These are phyloP conservation scores for Isotomurus palustris DNA, from an alignment of 2,888 invertebrate genomes.

Conservation along the genomic window DNA sequence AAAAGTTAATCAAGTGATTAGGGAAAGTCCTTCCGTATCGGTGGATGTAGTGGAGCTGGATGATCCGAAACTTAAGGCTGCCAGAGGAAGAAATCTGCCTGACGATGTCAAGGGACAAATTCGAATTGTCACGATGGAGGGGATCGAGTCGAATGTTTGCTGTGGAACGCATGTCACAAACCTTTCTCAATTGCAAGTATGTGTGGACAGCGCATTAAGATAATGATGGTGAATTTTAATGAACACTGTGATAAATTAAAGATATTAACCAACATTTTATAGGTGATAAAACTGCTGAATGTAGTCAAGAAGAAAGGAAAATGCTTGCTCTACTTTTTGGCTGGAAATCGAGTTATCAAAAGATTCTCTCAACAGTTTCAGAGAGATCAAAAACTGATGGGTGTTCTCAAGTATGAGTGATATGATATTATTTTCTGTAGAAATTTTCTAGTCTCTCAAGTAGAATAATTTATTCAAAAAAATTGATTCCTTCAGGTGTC, in stretches of 20 bases:
- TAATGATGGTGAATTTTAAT: no score
- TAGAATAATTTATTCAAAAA: no score
- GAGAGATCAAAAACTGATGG: conserved; percentile 65
- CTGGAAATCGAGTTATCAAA: conserved; percentile 64
- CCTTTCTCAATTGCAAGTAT: conserved; percentile 58
- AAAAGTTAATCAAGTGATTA: conserved; percentile 64
- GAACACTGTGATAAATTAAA: no score
- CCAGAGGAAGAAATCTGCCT: conserved; percentile 63
- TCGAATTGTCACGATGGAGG: conserved; percentile 69
- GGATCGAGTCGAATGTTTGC: conserved; percentile 75
- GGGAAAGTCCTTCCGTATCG: conserved; percentile 59
- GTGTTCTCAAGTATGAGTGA: conserved; percentile 63
- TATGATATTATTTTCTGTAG: no score
- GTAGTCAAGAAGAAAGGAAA: conserved; percentile 67
- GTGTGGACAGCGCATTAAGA: no score
- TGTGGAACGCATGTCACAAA: conserved; percentile 82
- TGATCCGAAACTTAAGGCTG: conserved; percentile 58
- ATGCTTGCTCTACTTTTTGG: conserved; percentile 59
- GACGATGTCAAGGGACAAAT: conserved; percentile 72
- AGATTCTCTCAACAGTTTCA: conserved; percentile 60
- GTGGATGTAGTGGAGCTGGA: conserved; percentile 61
- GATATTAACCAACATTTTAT: no score
- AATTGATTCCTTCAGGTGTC: conserved; percentile 20
- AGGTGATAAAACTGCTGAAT: conserved; percentile 59
- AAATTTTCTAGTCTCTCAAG: no score